Base-by-base conservation (phyloP, 2,888 invertebrate species). In the Megalurothrips usitatus region DNA sequence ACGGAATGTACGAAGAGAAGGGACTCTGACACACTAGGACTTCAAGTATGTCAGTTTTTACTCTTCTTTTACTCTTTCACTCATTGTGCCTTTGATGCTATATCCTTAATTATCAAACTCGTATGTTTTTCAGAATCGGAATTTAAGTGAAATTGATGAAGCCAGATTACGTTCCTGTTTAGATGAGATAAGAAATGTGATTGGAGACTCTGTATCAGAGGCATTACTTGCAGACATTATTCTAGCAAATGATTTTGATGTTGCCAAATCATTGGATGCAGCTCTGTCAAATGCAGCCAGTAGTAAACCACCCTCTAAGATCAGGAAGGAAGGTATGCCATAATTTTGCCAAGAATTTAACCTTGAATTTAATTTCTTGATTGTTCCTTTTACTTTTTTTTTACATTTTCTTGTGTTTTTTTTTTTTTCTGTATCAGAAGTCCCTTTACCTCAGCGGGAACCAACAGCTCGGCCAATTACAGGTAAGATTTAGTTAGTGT, bases 141-240 rank as follows among this genome's bases (percentile, higher is more conserved):
- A 80, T 81, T 87, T 94, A 6, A 89, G 89, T 79, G 93, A 94
- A 82, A 86, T 92, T 1, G 93, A 94, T 81, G 91, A 92, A 88
- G 93, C 91, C 0, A 92, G 92, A 85, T 88, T 97, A 1, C 91
- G 93, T 86, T 95, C 95, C 0, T 96, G 97, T 85, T 89, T 96
- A 81, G 96, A 96, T 85, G 93, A 94, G 86, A 90, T 97, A 58
- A 91, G 93, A 82, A 92, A 92, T 86, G 91, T 95, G 11, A 89
- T 96, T 80, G 96, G 96, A 9, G 94, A 95, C 81, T 89, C 92
- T 0, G 88, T 93, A 14, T 89, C 95, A 0, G 94, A 96, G 84
- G 90, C 91, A 83, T 89, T 92, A 80, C 89, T 97, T 80, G 90
- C 92, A 28, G 91, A 93, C 84, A 91, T 93, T 79, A 91, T 95